phyloP scores from a whole-genome alignment of 2,797 vertebrate genomes.

The Chaenodraco wilsoni region DNA sequence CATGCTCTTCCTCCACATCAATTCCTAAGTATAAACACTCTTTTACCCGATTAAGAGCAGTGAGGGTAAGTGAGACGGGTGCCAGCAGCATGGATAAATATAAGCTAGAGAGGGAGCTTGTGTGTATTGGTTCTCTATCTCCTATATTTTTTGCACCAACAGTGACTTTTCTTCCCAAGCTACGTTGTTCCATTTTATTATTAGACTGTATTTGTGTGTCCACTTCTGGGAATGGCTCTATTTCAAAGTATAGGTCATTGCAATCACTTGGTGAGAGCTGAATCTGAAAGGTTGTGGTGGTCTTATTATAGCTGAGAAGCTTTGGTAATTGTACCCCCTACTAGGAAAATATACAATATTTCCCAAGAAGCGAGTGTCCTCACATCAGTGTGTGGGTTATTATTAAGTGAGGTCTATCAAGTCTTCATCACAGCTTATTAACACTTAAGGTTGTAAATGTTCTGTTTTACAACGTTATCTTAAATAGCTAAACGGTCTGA shows the following conservation, averaged over 20 bases:
- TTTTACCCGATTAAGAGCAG: constrained; percentile 61
- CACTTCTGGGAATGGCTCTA: constrained; percentile 53
- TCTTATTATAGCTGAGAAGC: constrained; percentile 69
- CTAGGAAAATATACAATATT: constrained; percentile 51
- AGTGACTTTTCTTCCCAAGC: constrained; percentile 64
- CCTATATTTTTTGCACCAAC: constrained; percentile 47
- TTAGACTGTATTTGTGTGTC: constrained; percentile 53
- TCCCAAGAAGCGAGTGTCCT: constrained; percentile 36
- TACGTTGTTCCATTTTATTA: constrained; percentile 68
- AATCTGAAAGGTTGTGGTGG: constrained; percentile 64
- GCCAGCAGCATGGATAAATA: constrained; percentile 59
- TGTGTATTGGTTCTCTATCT: constrained; percentile 52
- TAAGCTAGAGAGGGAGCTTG: constrained; percentile 46
- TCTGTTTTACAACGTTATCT: not conserved
- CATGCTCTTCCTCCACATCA: constrained; percentile 44
- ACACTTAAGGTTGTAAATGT: constrained; percentile 7
- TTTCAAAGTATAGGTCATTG: constrained; percentile 61
- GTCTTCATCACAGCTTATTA: constrained; percentile 31
- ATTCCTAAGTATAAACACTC: constrained; percentile 60
- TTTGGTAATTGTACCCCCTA: constrained; percentile 65
- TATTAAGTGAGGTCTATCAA: constrained; percentile 28
- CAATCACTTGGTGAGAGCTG: constrained; percentile 49
- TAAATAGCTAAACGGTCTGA: not conserved
- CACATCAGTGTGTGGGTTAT: constrained; percentile 37
- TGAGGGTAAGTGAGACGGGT: constrained; percentile 23